Evolutionary conservation across 2,797 vertebrate genomes (phyloP).

Genomic region (Macropodus opercularis): DNA sequence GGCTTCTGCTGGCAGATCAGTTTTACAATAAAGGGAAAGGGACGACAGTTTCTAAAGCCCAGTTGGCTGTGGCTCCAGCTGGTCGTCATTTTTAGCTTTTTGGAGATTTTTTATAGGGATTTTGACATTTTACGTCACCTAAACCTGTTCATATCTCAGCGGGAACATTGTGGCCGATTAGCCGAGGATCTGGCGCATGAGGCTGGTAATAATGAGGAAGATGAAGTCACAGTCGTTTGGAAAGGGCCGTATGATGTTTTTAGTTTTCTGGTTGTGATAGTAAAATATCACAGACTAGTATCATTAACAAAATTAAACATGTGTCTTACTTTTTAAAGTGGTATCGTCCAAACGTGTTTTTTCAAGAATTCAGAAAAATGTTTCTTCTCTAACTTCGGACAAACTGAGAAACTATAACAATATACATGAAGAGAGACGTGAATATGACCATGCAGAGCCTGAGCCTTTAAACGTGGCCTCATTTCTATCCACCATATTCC

Average conservation of each 20-base stretch:
- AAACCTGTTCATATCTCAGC: background rate
- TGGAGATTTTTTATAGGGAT: conserved; percentile 9
- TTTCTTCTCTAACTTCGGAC: too few species aligned
- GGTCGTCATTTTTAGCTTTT: background rate
- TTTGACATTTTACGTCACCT: background rate
- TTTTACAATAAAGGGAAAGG: conserved; percentile 19
- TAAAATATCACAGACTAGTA: too few species aligned
- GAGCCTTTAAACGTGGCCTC: background rate
- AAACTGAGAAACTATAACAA: too few species aligned
- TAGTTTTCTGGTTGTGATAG: too few species aligned
- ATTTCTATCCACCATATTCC: background rate
- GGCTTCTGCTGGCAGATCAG: conserved; percentile 58
- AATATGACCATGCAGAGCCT: background rate
- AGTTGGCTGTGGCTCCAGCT: conserved; percentile 6
- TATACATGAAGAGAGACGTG: too few species aligned
- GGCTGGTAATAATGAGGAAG: background rate
- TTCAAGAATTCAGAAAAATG: too few species aligned
- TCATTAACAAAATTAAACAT: too few species aligned
- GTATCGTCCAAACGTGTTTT: too few species aligned
- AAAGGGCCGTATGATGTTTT: too few species aligned
- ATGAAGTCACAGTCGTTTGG: too few species aligned
- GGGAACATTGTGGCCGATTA: background rate
- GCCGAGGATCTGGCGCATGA: background rate
- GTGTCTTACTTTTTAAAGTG: too few species aligned
- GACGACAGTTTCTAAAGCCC: conserved; percentile 8